A percentile compares a stretch with the other conserved stretches of the same genome.
These are phyloP conservation scores for Luperina nickerlii DNA, from an alignment of 2,888 invertebrate genomes.

Conservation along the genomic window DNA sequence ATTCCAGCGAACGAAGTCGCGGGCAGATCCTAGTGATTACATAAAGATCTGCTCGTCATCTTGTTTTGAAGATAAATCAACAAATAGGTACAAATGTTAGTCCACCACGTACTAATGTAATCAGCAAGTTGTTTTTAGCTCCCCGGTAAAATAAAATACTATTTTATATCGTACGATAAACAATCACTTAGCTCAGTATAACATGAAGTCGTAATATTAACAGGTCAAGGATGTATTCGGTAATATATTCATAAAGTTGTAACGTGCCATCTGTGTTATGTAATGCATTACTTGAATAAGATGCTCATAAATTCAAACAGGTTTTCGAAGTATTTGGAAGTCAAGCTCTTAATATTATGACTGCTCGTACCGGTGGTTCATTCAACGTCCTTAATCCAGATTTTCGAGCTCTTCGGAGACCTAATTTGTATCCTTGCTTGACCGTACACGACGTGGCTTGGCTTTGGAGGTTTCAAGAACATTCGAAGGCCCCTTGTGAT, in stretches of 20 bases:
- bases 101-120: constrained; percentile 34
- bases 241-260: constrained; percentile 36
- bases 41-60: constrained; percentile 22
- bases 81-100: constrained; percentile 6
- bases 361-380: neutral
- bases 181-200: constrained; percentile 7
- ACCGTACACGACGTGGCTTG: neutral
- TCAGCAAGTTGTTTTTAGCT: constrained; percentile 16
- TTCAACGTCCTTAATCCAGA: neutral
- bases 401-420: neutral
- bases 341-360: neutral
- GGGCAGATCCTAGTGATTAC: neutral
- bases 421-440: neutral
- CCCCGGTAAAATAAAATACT: constrained; percentile 4
- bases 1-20: too few relatives aligned
- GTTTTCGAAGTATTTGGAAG: constrained; percentile 14
- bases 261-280: constrained; percentile 17
- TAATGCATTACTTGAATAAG: constrained; percentile 19
- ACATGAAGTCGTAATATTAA: constrained; percentile 16
- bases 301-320: constrained; percentile 14
- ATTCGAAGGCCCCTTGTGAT: constrained; percentile 1
- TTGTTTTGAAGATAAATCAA: constrained; percentile 37
- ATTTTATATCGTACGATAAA: constrained; percentile 13
- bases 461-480: neutral
- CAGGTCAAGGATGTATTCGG: constrained; percentile 44